These are phyloP conservation scores for Drosophila suzukii DNA, from an alignment of 1,140 invertebrate genomes.

Conservation along the genomic window DNA sequence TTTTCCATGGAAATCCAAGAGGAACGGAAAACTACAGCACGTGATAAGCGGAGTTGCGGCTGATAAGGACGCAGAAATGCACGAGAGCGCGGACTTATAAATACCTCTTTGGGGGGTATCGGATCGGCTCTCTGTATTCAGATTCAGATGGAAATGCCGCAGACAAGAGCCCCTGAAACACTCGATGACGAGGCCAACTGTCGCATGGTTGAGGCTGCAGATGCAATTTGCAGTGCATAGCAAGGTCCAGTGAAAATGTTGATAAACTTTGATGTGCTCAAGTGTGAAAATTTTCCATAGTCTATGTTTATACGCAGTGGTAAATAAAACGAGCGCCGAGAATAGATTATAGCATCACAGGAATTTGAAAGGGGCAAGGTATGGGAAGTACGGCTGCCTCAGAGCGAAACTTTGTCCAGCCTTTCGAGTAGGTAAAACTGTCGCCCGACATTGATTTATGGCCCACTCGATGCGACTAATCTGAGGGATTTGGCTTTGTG, in stretches of 20 bases:
- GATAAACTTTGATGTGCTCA: slow-evolving; percentile 25
- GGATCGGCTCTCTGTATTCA: slow-evolving; percentile 32
- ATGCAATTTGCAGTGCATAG: slow-evolving; percentile 43
- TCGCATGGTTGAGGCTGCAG: slow-evolving; percentile 32
- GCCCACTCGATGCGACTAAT: slow-evolving; percentile 29
- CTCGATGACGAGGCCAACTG: slow-evolving; percentile 33
- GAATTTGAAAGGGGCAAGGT: slow-evolving; percentile 8
- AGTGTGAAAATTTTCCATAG: slow-evolving; percentile 42
- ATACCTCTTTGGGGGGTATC: slow-evolving; percentile 33
- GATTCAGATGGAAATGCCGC: slow-evolving; percentile 50
- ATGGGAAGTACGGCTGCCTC: slow-evolving; percentile 4
- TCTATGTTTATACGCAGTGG: slow-evolving; percentile 23
- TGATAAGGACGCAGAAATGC: slow-evolving; percentile 47
- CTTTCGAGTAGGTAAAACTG: slow-evolving; percentile 6
- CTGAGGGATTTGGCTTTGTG: slow-evolving; percentile 31
- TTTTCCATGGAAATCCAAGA: slow-evolving; percentile 61
- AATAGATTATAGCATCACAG: slow-evolving; percentile 14
- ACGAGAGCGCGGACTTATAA: slow-evolving; percentile 43
- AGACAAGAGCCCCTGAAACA: slow-evolving; percentile 55
- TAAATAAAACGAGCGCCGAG: slow-evolving; percentile 4
- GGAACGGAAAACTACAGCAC: slow-evolving; percentile 78
- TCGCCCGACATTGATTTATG: slow-evolving; percentile 28
- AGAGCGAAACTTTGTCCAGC: slow-evolving; percentile 7
- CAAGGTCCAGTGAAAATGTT: slow-evolving; percentile 36
- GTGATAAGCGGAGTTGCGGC: slow-evolving; percentile 59